Conservation (phyloP, 2,888 invertebrate species). For the Geotrupes spiniger region DNA sequence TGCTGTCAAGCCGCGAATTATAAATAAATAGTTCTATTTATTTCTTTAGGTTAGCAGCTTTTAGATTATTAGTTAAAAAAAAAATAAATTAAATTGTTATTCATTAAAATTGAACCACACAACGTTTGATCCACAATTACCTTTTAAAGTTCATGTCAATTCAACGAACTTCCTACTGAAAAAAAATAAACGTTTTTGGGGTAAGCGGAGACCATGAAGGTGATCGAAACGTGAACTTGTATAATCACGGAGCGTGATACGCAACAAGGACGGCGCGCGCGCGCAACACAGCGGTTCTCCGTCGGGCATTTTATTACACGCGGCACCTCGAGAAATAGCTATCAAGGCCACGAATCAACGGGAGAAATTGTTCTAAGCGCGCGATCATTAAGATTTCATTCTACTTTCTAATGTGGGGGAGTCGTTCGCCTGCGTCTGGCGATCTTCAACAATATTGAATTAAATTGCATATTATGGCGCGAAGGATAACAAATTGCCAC, state of each 20-base stretch:
- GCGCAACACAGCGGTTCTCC: not conserved
- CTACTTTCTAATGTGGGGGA: conserved; percentile 31
- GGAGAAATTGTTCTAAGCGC: conserved; percentile 25
- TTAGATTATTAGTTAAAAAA: too few species aligned
- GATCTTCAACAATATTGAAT: conserved; percentile 6
- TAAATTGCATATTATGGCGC: conserved; percentile 3
- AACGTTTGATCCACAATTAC: too few species aligned
- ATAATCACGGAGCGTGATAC: not conserved
- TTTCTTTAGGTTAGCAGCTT: too few species aligned
- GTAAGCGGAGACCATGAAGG: not conserved
- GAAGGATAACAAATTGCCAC: conserved; percentile 3
- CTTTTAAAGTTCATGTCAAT: too few species aligned
- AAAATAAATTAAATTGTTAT: too few species aligned
- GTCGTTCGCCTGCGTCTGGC: conserved; percentile 14
- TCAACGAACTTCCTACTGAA: too few species aligned
- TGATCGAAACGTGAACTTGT: conserved; percentile 4
- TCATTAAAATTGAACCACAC: too few species aligned
- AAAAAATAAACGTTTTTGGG: not conserved
- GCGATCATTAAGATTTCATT: conserved; percentile 21
- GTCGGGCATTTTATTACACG: conserved; percentile 12
- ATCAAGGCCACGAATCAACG: conserved; percentile 31
- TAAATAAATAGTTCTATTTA: too few species aligned
- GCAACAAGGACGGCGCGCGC: not conserved
- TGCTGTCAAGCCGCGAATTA: too few species aligned
- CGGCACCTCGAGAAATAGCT: conserved; percentile 21